Base-by-base conservation (phyloP, 1,140 invertebrate genomes). In the Drosophila fuyamai region DNA sequence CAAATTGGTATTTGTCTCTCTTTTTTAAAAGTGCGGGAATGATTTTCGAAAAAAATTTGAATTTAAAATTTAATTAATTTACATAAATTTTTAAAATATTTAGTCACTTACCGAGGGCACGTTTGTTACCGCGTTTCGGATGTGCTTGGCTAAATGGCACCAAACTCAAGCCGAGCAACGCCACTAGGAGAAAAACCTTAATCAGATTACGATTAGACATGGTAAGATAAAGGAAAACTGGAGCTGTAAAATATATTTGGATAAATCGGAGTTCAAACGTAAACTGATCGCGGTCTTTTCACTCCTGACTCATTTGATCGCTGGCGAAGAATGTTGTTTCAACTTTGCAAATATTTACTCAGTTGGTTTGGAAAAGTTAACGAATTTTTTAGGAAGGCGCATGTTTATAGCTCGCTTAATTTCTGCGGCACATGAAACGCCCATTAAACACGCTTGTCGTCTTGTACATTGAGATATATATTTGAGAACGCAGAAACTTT, bases 311-410 rank as follows among this genome's bases (percentile, higher is more conserved):
- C 67, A 66, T 12, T 63, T 65, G 61, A 10, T 41, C 48, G 18
- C 12, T 44, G 46, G 51, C 48, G 29, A 78, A 86, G 73, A 76
- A 81, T 77, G 32, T 76, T 65, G 43, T 59, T 67, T 54, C 41
- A 40, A 56, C 36, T 38, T 43, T 18, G 63, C 54, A 61, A 74
- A 79, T 83, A 88, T 86, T 82, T 72, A 60, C 40, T 47, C 83
- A 86, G 72, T 73, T 86, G 82, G 23, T 43, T 51, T 56, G 27
- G n/a, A 23, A 36, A 59, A 60, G 43, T 65, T 36, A 41, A 62
- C 56, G 35, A 51, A 57, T 40, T 29, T 66, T 50, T 38, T 60
- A 3, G 59, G 41, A 13, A 13, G 35, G 6, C 53, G 23, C 10
- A 29, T 41, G 50, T 47, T 44, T 40, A 38, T 75, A 13, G 35